Percentiles rank a stretch among this genome's conserved stretches.
Conservation (phyloP, 2,888 invertebrate species). For the Parthenolecanium corni region DNA sequence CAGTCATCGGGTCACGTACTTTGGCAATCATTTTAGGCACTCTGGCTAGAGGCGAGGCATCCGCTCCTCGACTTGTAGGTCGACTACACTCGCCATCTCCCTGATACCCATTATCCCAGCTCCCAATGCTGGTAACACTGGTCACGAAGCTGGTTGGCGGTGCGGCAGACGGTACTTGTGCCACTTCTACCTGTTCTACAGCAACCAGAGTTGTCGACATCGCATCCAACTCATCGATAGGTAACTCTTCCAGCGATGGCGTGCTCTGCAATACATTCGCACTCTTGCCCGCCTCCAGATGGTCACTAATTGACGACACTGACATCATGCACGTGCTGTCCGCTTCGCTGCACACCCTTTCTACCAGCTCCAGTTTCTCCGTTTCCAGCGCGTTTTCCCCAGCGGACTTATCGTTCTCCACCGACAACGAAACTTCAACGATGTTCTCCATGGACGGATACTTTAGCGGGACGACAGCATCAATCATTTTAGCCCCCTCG, state of each 20-base stretch:
- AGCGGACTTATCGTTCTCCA: not conserved
- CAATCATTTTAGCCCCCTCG: not conserved
- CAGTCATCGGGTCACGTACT: conserved; percentile 63
- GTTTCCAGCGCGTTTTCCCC: conserved; percentile 1
- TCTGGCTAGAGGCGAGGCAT: conserved; percentile 39
- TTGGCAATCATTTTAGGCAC: conserved; percentile 31
- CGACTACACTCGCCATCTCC: conserved; percentile 83
- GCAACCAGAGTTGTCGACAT: conserved; percentile 29
- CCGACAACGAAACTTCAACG: not conserved
- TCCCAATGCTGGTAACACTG: conserved; percentile 80
- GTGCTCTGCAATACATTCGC: conserved; percentile 40
- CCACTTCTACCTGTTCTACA: conserved; percentile 22
- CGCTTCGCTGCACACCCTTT: conserved; percentile 9
- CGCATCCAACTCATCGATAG: conserved; percentile 54
- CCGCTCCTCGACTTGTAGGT: conserved; percentile 66
- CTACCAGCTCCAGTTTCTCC: not conserved
- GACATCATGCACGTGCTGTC: conserved; percentile 23
- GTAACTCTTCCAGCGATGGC: conserved; percentile 73
- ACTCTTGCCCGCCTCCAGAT: not conserved
- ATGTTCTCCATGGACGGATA: conserved; percentile 18
- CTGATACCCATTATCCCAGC: conserved; percentile 87
- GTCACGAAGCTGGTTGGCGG: conserved; percentile 64
- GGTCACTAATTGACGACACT: conserved; percentile 15
- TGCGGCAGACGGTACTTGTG: conserved; percentile 27
- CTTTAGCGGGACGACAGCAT: not conserved